Evolutionary conservation across 2,888 invertebrate species (phyloP).

Genomic region (Beris morrisii): DNA sequence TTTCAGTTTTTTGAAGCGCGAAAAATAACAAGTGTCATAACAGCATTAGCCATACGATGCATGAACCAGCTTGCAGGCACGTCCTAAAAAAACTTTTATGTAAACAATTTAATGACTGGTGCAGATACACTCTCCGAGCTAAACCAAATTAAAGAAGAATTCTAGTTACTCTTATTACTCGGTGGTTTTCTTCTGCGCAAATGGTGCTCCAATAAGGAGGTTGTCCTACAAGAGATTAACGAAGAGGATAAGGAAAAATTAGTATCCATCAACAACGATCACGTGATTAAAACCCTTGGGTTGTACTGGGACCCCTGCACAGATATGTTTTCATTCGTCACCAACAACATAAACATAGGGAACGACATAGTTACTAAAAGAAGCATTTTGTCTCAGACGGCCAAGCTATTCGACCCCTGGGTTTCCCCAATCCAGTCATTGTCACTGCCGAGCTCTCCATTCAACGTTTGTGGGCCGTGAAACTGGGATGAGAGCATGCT

Average conservation of each 20-base stretch:
- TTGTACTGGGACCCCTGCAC: slow-evolving; percentile 26
- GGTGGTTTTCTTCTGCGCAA: slow-evolving; percentile 31
- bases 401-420: slow-evolving; percentile 38
- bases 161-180: not conserved
- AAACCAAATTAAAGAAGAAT: not conserved
- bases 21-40: too few species aligned
- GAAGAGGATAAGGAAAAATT: slow-evolving; percentile 22
- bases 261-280: slow-evolving; percentile 6
- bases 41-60: too few species aligned
- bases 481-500: slow-evolving; percentile 35
- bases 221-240: slow-evolving; percentile 6
- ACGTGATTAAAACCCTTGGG: slow-evolving; percentile 19
- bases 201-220: slow-evolving; percentile 23
- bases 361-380: slow-evolving; percentile 14
- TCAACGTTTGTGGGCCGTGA: slow-evolving; percentile 37
- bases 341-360: not conserved
- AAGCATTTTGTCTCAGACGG: slow-evolving; percentile 32
- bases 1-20: too few species aligned
- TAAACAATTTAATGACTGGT: slow-evolving; percentile 54
- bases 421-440: slow-evolving; percentile 37
- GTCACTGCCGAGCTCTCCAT: slow-evolving; percentile 38
- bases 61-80: too few species aligned
- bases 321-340: not conserved
- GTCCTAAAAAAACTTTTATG: slow-evolving; percentile 56
- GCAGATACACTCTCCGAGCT: not conserved